phyloP scores from a whole-genome alignment of 2,888 invertebrate genomes.

The Encarsia formosa region DNA sequence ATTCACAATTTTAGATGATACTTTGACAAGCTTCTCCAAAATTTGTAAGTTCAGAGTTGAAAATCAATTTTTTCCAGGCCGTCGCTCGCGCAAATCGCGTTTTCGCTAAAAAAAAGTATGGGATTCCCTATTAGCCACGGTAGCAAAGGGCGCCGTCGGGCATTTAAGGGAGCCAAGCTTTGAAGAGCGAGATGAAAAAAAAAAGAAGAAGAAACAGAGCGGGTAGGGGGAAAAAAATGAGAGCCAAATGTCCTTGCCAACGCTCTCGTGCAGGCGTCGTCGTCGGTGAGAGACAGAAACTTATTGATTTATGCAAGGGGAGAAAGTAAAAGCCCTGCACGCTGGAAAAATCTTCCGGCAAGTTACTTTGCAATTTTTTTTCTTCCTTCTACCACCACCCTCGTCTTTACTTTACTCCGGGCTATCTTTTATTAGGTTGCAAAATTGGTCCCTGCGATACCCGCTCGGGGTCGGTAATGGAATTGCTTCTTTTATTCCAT shows the following conservation, averaged over 20 bases:
- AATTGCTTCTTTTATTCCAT: slow-evolving; percentile 12
- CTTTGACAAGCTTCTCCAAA: no score
- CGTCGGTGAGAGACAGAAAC: background rate
- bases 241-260: slow-evolving; percentile 21
- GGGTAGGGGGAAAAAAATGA: slow-evolving; percentile 17
- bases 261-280: slow-evolving; percentile 3
- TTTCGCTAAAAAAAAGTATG: no score
- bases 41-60: no score
- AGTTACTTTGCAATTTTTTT: background rate
- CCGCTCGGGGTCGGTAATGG: no score
- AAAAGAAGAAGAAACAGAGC: background rate
- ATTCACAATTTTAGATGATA: no score
- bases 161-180: slow-evolving; percentile 27
- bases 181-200: slow-evolving; percentile 1
- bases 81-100: no score
- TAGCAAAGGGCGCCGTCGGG: no score
- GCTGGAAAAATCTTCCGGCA: slow-evolving; percentile 15
- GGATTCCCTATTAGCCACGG: no score
- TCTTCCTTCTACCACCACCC: background rate
- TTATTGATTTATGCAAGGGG: slow-evolving; percentile 22
- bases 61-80: no score
- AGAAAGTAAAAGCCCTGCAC: slow-evolving; percentile 6
- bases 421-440: slow-evolving; percentile 4
- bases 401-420: slow-evolving; percentile 2
- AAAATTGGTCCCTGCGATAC: no score